Base-by-base conservation (phyloP, 2,113 vertebrate genomes). In the Cochlearius cochlearius region DNA sequence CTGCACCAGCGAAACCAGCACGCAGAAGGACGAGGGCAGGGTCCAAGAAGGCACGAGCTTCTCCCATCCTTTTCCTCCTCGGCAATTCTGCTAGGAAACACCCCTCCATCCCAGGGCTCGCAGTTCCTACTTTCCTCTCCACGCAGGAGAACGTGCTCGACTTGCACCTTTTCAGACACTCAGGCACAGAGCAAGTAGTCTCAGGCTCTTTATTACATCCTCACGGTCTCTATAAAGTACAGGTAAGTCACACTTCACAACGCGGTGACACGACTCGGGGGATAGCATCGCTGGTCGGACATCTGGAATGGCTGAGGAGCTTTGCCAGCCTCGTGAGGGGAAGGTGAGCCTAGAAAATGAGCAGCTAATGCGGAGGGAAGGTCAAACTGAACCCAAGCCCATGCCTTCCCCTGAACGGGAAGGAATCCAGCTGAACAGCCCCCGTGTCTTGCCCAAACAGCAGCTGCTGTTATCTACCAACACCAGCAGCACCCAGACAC, bases 121-220 rank as follows among this genome's bases (percentile, higher is more conserved):
- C 52, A n/a, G 39, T 34, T 77, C 50, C 43, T 38, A 11, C 43
- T 80, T 56, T 49, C 17, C 47, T 60, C 52, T 64, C 32, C 38
- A 8, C 0, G 0, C 16, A 59, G 58, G n/a, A 55, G 52, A 72
- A 72, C 0, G 1, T 36, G 53, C 64, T 78, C 10, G 0, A 27
- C 52, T 36, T 4, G 0, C 80, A 63, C 21, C 20, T 91, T 94
- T 76, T 38, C 82, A 92, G 67, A 73, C 58, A 75, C 47, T 56
- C 55, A 55, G 67, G 27, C 63, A 88, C 52, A 66, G 20, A 74
- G 47, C 47, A 66, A 47, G 26, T 26, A 23, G 18, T 50, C 95
- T 97, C 92, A 94, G 96, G 91, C 89, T 96, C 82, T 93, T 97
- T 97, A 97, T 98, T 98, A 91, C 1, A 1, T 92, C 86, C 91